Percentiles rank a stretch among this genome's conserved stretches.
These are phyloP conservation scores for Macheiramphus alcinus DNA, from an alignment of 2,113 vertebrate species.

Conservation along the genomic window DNA sequence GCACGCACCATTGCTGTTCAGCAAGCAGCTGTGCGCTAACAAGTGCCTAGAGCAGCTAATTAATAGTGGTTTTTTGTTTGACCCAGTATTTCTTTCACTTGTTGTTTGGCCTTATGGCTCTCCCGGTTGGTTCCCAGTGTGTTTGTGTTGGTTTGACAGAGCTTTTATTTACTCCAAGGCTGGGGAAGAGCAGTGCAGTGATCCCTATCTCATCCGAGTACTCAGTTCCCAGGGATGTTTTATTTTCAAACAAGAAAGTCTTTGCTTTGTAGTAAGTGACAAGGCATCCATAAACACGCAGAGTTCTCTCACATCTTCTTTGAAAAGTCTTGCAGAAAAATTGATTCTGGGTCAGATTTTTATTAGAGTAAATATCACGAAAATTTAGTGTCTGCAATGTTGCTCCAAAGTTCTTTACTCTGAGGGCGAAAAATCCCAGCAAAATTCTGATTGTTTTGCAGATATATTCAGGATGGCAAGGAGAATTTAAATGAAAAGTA, in stretches of 20 bases:
- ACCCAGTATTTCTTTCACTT: not conserved
- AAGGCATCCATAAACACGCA: not conserved
- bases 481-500: not conserved
- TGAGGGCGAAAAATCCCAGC: not conserved
- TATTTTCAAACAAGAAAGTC: not conserved
- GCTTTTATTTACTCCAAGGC: not conserved
- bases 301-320: not conserved
- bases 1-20: fast-evolving
- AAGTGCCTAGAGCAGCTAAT: not conserved
- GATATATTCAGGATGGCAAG: not conserved
- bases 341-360: not conserved
- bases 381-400: not conserved
- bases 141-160: not conserved
- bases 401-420: not conserved
- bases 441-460: not conserved
- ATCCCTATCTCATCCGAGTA: not conserved
- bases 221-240: not conserved
- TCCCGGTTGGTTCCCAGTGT: fast-evolving
- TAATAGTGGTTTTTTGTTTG: not conserved
- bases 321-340: not conserved
- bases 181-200: not conserved
- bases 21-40: not conserved
- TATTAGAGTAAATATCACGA: not conserved
- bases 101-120: not conserved
- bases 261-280: not conserved